A percentile compares a stretch with the other conserved stretches of the same genome.
Conservation (phyloP, 2,888 invertebrate species). For the Orthonevra nobilis region DNA sequence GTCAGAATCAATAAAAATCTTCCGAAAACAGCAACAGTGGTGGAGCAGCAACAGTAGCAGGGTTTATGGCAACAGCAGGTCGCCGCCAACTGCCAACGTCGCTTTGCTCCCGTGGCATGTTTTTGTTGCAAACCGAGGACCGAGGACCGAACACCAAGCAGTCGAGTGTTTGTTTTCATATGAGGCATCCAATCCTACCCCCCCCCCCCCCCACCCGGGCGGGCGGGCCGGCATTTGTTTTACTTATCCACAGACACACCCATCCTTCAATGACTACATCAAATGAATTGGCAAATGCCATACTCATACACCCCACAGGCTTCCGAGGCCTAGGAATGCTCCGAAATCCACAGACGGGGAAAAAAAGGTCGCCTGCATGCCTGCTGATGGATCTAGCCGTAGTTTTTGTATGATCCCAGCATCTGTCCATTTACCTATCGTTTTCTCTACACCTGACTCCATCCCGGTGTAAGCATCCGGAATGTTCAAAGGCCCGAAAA, state of each 20-base stretch:
- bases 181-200: slow-evolving; percentile 34
- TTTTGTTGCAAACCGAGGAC: slow-evolving; percentile 5
- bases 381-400: slow-evolving; percentile 50
- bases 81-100: background rate
- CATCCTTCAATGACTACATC: slow-evolving; percentile 36
- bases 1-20: slow-evolving; percentile 69
- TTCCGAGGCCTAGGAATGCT: too few species aligned
- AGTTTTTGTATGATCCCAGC: slow-evolving; percentile 45
- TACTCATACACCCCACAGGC: slow-evolving; percentile 21
- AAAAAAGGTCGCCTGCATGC: slow-evolving; percentile 51
- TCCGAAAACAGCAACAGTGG: background rate
- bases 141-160: too few species aligned
- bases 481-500: slow-evolving; percentile 46
- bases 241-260: slow-evolving; percentile 22
- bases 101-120: slow-evolving; percentile 14
- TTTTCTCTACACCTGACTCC: too few species aligned
- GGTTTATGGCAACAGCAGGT: too few species aligned
- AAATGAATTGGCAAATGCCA: slow-evolving; percentile 63
- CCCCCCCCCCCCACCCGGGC: slow-evolving; percentile 51
- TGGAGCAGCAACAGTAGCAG: slow-evolving; percentile 10
- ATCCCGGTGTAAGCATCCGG: slow-evolving; percentile 38
- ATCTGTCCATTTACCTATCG: slow-evolving; percentile 32
- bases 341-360: too few species aligned
- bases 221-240: slow-evolving; percentile 50
- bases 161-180: slow-evolving; percentile 43